phyloP scores from a whole-genome alignment of 2,888 invertebrate species.

The Drosophila ustulata region DNA sequence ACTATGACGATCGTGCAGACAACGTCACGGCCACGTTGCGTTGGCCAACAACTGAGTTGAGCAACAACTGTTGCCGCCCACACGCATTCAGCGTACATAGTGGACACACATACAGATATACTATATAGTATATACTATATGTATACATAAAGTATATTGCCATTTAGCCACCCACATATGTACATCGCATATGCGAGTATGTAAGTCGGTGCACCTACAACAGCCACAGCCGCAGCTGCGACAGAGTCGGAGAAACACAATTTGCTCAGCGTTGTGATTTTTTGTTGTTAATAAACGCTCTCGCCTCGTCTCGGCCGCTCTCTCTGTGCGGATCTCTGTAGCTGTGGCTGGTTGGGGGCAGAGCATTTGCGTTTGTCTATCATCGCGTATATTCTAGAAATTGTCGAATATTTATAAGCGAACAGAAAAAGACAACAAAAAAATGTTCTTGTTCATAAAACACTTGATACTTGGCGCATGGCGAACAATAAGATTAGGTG shows the following conservation, averaged over 20 bases:
- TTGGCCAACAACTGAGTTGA: slow-evolving; percentile 49
- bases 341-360: slow-evolving; percentile 3
- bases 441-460: slow-evolving; percentile 45
- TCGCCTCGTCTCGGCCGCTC: neutral
- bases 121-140: neutral
- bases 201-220: slow-evolving; percentile 46
- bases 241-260: slow-evolving; percentile 37
- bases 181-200: slow-evolving; percentile 17
- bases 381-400: slow-evolving; percentile 69
- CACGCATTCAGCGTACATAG: slow-evolving; percentile 23
- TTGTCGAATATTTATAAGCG: slow-evolving; percentile 56
- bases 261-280: slow-evolving; percentile 21
- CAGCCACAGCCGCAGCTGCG: slow-evolving; percentile 43
- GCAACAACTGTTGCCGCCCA: slow-evolving; percentile 55
- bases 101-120: neutral
- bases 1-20: slow-evolving; percentile 30
- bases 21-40: slow-evolving; percentile 43
- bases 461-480: slow-evolving; percentile 47
- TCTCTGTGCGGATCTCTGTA: neutral
- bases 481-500: slow-evolving; percentile 57
- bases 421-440: slow-evolving; percentile 36
- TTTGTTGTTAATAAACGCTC: slow-evolving; percentile 11
- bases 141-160: slow-evolving; percentile 16
- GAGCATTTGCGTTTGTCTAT: slow-evolving; percentile 60
- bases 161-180: slow-evolving; percentile 48